Conservation (phyloP, 2,888 invertebrate genomes). For the Melikaiella ostensackeni region DNA sequence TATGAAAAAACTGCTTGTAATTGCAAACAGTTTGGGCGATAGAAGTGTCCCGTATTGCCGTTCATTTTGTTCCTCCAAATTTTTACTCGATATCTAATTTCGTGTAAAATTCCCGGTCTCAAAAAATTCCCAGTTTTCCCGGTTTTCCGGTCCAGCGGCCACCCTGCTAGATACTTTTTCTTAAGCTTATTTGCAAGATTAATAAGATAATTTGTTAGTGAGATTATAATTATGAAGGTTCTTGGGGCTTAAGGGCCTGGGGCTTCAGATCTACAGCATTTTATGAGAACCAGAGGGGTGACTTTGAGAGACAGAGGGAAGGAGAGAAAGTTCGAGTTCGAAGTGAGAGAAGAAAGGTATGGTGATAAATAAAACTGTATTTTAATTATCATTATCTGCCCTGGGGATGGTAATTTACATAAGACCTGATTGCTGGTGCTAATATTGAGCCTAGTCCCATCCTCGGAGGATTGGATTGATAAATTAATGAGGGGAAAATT, state of each 20-base stretch:
- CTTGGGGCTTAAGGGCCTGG: background rate
- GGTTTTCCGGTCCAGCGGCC: too few species aligned
- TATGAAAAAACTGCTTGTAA: too few species aligned
- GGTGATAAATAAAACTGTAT: conserved; percentile 13
- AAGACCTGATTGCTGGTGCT: conserved; percentile 7
- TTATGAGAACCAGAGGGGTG: conserved; percentile 22
- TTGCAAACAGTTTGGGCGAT: too few species aligned
- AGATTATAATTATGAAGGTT: conserved; percentile 12
- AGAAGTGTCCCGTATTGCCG: too few species aligned
- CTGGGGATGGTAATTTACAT: conserved; percentile 23
- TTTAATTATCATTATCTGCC: conserved; percentile 25
- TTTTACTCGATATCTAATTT: too few species aligned
- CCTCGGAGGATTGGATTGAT: conserved; percentile 1
- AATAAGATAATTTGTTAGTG: conserved; percentile 2
- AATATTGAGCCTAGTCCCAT: background rate
- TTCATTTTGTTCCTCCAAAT: too few species aligned
- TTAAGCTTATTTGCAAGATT: background rate
- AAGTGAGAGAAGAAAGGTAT: conserved; percentile 30
- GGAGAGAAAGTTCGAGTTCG: conserved; percentile 1
- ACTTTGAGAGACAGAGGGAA: conserved; percentile 3
- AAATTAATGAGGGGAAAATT: background rate
- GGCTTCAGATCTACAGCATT: conserved; percentile 5
- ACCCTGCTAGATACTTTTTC: too few species aligned
- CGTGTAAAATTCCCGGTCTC: too few species aligned
- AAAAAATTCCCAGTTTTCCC: too few species aligned